These are phyloP conservation scores for Orthosia cruda DNA, from an alignment of 2,888 invertebrate species.

Conservation along the genomic window DNA sequence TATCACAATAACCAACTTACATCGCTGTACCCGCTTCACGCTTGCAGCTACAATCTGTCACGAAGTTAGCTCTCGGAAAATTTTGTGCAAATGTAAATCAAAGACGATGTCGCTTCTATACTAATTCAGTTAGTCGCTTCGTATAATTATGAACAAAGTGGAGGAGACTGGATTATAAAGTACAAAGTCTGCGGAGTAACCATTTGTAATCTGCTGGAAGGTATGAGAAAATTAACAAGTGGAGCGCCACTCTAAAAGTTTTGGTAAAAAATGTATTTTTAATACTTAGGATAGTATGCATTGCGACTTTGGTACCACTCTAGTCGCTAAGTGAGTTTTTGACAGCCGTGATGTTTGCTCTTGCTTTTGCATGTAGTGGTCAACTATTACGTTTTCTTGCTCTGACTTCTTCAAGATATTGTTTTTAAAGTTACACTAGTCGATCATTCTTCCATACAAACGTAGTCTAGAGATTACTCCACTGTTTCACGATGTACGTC, in stretches of 20 bases:
- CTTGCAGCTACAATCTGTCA: too few species aligned
- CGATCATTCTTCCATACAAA: too few species aligned
- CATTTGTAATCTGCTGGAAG: slow-evolving; percentile 43
- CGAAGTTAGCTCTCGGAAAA: slow-evolving; percentile 54
- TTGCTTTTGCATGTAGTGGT: slow-evolving; percentile 10
- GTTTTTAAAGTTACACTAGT: too few species aligned
- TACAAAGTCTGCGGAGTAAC: slow-evolving; percentile 51
- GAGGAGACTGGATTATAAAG: slow-evolving; percentile 52
- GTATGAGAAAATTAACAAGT: slow-evolving; percentile 58
- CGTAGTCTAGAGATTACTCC: too few species aligned
- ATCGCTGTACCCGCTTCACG: too few species aligned
- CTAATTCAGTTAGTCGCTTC: slow-evolving; percentile 65
- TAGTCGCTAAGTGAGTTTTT: slow-evolving; percentile 15
- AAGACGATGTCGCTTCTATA: slow-evolving; percentile 68
- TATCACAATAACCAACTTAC: too few species aligned
- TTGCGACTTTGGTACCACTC: not conserved
- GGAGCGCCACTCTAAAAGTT: slow-evolving; percentile 54
- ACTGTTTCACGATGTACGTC: too few species aligned
- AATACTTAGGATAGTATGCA: slow-evolving; percentile 39
- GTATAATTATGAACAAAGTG: slow-evolving; percentile 67
- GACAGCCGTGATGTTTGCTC: slow-evolving; percentile 9
- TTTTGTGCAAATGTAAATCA: slow-evolving; percentile 69
- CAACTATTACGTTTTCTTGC: slow-evolving; percentile 9
- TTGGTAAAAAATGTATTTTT: slow-evolving; percentile 56
- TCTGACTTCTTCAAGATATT: slow-evolving; percentile 3